Conservation (phyloP, 1,140 invertebrate species). For the Drosophila lini region DNA sequence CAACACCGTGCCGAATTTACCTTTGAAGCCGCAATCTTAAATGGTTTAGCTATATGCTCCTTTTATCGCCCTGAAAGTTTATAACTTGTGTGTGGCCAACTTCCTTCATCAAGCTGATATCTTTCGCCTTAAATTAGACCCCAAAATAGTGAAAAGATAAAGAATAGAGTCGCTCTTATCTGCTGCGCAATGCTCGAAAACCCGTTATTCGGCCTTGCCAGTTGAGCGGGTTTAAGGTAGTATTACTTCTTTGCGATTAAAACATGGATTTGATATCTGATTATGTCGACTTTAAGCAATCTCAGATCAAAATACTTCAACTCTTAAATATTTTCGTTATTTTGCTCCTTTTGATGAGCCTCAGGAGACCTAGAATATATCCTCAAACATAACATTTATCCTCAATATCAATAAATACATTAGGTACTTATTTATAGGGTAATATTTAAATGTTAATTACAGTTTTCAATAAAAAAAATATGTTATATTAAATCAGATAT, state of each 20-base stretch:
- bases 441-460: background rate
- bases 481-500: no score
- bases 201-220: conserved; percentile 28
- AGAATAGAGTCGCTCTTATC: conserved; percentile 31
- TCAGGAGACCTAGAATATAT: background rate
- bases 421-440: background rate
- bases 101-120: conserved; percentile 26
- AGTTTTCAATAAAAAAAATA: background rate
- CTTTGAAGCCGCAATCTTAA: conserved; percentile 33
- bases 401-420: no score
- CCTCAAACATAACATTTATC: background rate
- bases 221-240: conserved; percentile 8
- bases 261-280: background rate
- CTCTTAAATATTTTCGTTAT: background rate
- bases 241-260: background rate
- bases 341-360: background rate
- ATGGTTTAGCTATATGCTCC: conserved; percentile 17
- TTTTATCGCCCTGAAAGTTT: conserved; percentile 35
- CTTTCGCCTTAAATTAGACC: conserved; percentile 23
- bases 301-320: background rate
- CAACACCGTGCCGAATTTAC: conserved; percentile 18
- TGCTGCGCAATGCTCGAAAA: conserved; percentile 19
- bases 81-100: conserved; percentile 13
- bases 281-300: background rate
- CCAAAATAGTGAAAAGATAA: conserved; percentile 23